Base-by-base conservation (phyloP, 2,113 vertebrate genomes). In the Pseudolaguvia tuberculata region DNA sequence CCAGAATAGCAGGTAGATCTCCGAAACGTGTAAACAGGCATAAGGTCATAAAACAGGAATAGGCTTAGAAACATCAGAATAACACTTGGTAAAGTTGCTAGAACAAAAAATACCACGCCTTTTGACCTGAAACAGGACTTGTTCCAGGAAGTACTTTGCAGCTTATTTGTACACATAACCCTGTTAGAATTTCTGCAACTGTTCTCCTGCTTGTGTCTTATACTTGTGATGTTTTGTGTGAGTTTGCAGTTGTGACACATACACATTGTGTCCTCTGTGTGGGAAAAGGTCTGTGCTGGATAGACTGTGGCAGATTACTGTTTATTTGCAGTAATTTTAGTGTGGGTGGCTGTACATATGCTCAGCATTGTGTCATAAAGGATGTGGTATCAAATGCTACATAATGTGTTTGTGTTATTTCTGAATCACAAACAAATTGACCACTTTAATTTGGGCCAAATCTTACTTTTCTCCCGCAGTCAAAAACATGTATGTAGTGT, bases 311-410 rank as follows among this genome's bases (percentile, higher is more conserved):
- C 61, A 65, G 39, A 50, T 45, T 4, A 18, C 2, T 42, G 35
- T 70, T 53, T 56, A 51, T 70, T 55, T 45, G n/a, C 31, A 50
- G 15, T 55, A 25, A 25, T 45, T 20, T 56, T 31, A 27, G 45
- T 42, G 52, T 70, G 52, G 69, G 52, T 56, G 35, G 14, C 52
- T 57, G 31, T 71, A 45, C 69, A 56, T 50, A 67, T 67, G 45
- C 63, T 29, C 45, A 17, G 27, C 63, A 12, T 67, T 27, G 9
- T 67, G 45, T 50, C 25, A 50, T 17, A 18, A 23, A 27, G 45
- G 63, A 50, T 27, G 17, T 50, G 0, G 17, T 29, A 27, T 27
- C 17, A 20, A 20, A 67, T 29, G 4, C 4, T 42, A 42, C 39
- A 35, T 14, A 27, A 25, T 23, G 62, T 23, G 0, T 13, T 27